phyloP scores from a whole-genome alignment of 2,113 vertebrate species.

The Percopsis transmontana region DNA sequence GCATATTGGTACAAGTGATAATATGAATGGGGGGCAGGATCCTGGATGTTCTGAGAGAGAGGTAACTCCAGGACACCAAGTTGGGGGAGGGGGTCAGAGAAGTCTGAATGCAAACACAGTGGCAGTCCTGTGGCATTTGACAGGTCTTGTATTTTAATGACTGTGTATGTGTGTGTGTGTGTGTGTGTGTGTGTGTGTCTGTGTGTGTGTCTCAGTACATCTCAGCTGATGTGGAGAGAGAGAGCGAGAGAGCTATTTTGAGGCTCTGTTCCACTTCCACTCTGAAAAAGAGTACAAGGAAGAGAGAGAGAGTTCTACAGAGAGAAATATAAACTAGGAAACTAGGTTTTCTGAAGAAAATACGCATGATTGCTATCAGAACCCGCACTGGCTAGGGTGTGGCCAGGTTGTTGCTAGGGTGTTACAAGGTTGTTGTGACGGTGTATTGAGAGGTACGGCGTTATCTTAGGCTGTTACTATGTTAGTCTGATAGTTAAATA shows the following conservation, averaged over 20 bases:
- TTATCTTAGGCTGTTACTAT: too few relatives aligned
- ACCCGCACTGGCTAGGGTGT: too few relatives aligned
- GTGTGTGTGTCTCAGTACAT: not conserved
- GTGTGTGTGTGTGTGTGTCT: not conserved
- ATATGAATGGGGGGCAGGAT: too few relatives aligned
- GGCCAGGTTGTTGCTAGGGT: too few relatives aligned
- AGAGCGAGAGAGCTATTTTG: constrained; percentile 55
- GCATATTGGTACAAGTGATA: too few relatives aligned
- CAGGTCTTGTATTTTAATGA: not conserved
- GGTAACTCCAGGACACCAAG: too few relatives aligned
- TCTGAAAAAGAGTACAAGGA: constrained; percentile 12
- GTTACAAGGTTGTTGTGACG: too few relatives aligned
- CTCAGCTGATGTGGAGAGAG: not conserved
- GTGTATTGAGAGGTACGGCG: too few relatives aligned
- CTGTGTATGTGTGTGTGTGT: not conserved
- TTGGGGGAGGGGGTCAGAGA: not conserved
- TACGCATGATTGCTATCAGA: not conserved
- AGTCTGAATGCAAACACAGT: not conserved
- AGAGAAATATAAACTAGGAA: not conserved
- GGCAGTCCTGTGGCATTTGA: not conserved
- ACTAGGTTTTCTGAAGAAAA: too few relatives aligned
- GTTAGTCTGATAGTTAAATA: too few relatives aligned
- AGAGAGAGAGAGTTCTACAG: constrained; percentile 1
- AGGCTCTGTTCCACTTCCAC: constrained; percentile 56
- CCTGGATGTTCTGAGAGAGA: too few relatives aligned